A percentile compares a stretch with the other conserved stretches of the same genome.
Conservation (phyloP, 2,797 vertebrate genomes). For the Gobionotothen gibberifrons region DNA sequence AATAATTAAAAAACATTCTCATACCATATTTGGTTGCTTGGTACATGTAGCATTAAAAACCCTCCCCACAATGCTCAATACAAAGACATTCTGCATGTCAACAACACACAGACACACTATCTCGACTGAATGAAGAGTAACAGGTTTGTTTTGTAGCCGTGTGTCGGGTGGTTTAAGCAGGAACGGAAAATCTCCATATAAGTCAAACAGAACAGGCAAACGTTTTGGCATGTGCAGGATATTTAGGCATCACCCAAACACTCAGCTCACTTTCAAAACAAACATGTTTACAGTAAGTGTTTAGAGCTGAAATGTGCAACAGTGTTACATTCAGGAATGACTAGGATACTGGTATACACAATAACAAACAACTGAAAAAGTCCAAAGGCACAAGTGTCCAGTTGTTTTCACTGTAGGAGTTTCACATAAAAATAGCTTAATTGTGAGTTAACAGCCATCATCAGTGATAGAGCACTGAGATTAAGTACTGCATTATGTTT, state of each 20-base stretch:
- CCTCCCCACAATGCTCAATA: not conserved
- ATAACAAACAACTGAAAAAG: slow-evolving; percentile 4
- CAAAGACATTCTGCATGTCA: not conserved
- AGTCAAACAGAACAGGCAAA: slow-evolving; percentile 13
- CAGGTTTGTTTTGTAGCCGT: not conserved
- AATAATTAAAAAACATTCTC: slow-evolving; percentile 25
- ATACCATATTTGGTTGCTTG: slow-evolving; percentile 24
- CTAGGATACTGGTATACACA: not conserved
- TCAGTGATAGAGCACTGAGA: slow-evolving; percentile 8
- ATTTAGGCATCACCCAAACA: slow-evolving; percentile 6
- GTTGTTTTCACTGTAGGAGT: not conserved
- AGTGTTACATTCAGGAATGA: slow-evolving; percentile 13
- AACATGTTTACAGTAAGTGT: slow-evolving; percentile 20
- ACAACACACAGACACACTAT: slow-evolving; percentile 1
- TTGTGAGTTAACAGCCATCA: not conserved
- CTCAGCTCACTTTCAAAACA: not conserved
- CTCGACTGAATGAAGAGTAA: slow-evolving; percentile 7
- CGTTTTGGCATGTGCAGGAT: slow-evolving; percentile 20
- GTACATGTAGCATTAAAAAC: slow-evolving; percentile 14
- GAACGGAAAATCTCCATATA: slow-evolving; percentile 7
- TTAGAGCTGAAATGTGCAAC: slow-evolving; percentile 8
- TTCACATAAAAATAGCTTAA: not conserved
- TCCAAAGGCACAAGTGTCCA: slow-evolving; percentile 29
- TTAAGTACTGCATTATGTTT: slow-evolving; percentile 2
- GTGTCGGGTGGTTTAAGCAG: not conserved